A percentile compares a stretch with the other conserved stretches of the same genome.
Conservation (phyloP, 2,888 invertebrate genomes). For the Latrodectus elegans region DNA sequence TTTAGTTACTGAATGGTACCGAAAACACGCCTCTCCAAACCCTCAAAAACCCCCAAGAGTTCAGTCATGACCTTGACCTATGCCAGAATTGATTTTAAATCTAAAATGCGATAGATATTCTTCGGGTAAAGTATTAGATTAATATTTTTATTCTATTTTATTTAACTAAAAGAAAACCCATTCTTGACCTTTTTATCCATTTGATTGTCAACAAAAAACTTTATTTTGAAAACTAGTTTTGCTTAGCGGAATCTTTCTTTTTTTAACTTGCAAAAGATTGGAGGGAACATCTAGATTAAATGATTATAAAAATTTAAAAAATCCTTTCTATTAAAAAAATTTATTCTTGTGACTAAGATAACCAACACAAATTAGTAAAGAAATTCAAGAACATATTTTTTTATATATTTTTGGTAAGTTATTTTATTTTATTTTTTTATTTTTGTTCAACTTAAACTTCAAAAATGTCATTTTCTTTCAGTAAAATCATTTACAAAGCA, state of each 20-base stretch:
- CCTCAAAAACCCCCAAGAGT: conserved; percentile 40
- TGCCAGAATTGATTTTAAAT: conserved; percentile 50
- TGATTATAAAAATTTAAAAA: background rate
- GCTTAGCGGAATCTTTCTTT: background rate
- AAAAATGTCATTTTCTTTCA: too few species aligned
- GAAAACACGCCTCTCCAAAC: conserved; percentile 26
- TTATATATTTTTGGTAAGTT: too few species aligned
- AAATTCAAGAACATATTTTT: too few species aligned
- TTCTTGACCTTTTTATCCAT: conserved; percentile 18
- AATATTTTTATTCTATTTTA: conserved; percentile 24
- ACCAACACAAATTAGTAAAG: too few species aligned
- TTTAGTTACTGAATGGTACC: conserved; percentile 46
- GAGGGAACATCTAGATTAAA: background rate
- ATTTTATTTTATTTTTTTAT: too few species aligned
- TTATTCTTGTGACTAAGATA: too few species aligned
- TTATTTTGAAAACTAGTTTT: background rate
- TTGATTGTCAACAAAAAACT: background rate
- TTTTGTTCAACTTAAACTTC: too few species aligned
- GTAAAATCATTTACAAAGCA: too few species aligned
- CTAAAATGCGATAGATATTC: conserved; percentile 48
- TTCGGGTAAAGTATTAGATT: conserved; percentile 27
- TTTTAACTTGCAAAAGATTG: background rate
- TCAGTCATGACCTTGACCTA: conserved; percentile 56
- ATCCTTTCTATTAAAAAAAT: too few species aligned
- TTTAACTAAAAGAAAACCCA: conserved; percentile 13